Evolutionary conservation across 2,113 vertebrate species (phyloP), one percentile per base, ranked within the genome.

Genomic region (Cyanoliseus patagonus): DNA sequence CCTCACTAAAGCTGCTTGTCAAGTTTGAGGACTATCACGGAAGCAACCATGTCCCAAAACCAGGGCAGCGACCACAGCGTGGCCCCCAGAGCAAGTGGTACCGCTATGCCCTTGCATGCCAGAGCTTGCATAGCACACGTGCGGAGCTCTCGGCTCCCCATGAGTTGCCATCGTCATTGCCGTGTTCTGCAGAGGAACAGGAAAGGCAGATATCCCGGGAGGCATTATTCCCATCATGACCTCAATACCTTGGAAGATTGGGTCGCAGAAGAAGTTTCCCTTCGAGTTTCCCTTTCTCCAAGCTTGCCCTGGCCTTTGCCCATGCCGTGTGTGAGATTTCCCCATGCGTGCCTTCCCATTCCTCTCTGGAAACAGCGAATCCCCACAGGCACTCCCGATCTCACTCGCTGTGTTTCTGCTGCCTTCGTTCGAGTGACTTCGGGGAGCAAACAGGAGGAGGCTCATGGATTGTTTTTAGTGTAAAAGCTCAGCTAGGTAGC

Each of bases 331-430:
- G 5, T 3, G 25, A 27, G 46, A 23, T 66, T 59, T 63, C 33
- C 37, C 69, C 15, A 0, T 7, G 25, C 13, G 0, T 6, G 67
- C 12, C 30, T 91, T 72, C 74, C 63, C 77, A 4, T 25, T 47
- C 39, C 41, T 39, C 79, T 42, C 10, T 41, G 55, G 20, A 88
- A 82, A 22, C 37, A 77, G 28, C 2, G 3, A 3, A 15, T 17
- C n/a, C 63, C 41, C 28, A 47, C 24, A 16, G 19, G 33, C 52
- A 2, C 63, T 64, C 44, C 3, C 0, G 0, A 3, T 49, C 63
- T 73, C 82, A 3, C 39, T 17, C 55, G 51, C 78, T 73, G 46
- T 30, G 7, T 10, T 79, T 30, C 59, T 66, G 0, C 51, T 63
- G 35, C 73, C 73, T 90, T 13, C 8, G 17, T 51, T 59, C 37